These are phyloP conservation scores for Lophochroa leadbeateri DNA, from an alignment of 2,113 vertebrate genomes.

Conservation along the genomic window DNA sequence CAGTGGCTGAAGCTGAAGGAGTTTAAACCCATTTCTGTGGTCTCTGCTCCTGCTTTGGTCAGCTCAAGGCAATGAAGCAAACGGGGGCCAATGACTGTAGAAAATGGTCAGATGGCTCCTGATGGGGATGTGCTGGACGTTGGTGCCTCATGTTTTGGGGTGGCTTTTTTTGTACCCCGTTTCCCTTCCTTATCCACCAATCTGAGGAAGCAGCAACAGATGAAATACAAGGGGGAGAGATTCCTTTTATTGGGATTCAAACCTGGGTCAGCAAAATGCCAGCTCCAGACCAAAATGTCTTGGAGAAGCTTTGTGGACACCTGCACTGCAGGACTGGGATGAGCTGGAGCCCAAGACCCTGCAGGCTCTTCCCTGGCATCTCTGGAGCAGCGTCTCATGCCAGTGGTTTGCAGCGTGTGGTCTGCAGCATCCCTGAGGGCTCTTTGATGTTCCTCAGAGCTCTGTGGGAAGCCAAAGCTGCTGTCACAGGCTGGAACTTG, in stretches of 20 bases:
- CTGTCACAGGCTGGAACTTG: background rate
- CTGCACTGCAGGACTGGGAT: background rate
- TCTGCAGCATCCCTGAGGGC: background rate
- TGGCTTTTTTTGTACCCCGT: background rate
- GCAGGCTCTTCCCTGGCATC: background rate
- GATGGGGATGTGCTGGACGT: background rate
- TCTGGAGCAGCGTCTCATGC: background rate
- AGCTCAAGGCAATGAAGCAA: background rate
- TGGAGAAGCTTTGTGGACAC: background rate
- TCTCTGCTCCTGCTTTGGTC: background rate
- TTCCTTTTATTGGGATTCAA: background rate
- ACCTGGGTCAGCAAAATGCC: fast-evolving
- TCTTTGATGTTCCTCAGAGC: background rate
- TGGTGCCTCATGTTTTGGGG: fast-evolving
- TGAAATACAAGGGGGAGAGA: fast-evolving
- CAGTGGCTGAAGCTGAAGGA: background rate
- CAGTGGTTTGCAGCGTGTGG: background rate
- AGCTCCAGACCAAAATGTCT: fast-evolving
- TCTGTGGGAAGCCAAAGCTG: background rate
- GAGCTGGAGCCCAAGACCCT: background rate
- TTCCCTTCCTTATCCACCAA: too few relatives aligned
- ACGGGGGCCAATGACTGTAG: background rate
- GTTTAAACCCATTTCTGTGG: background rate
- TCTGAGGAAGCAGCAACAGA: background rate
- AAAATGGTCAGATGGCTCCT: background rate